A percentile compares a stretch with the other conserved stretches of the same genome.
phyloP scores from a whole-genome alignment of 2,888 invertebrate species.

The Zygaena filipendulae region DNA sequence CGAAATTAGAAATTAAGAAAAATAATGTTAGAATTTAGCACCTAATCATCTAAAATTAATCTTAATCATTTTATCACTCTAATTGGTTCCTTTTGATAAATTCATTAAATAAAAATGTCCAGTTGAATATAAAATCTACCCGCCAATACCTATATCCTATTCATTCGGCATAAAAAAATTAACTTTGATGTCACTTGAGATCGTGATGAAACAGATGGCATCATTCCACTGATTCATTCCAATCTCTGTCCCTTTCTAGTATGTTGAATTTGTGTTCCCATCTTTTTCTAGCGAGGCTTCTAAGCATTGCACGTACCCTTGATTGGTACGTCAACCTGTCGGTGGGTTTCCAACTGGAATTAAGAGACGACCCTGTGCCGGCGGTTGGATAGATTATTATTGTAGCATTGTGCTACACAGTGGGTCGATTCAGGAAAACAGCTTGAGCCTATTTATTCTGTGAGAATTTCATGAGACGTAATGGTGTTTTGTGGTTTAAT shows the following conservation, averaged over 20 bases:
- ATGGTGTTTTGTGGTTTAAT: conserved; percentile 34
- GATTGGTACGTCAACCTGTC: conserved; percentile 43
- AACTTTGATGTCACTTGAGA: conserved; percentile 22
- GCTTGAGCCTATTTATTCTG: conserved; percentile 15
- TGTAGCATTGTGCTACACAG: neutral
- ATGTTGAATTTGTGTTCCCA: conserved; percentile 17
- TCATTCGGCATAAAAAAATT: conserved; percentile 10
- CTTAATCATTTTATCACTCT: too few relatives aligned
- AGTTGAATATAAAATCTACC: too few relatives aligned
- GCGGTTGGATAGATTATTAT: neutral
- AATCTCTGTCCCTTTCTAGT: conserved; percentile 22
- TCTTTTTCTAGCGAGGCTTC: conserved; percentile 23
- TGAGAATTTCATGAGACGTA: conserved; percentile 26
- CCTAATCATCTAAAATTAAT: too few relatives aligned
- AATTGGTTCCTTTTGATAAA: too few relatives aligned
- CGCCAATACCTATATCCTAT: too few relatives aligned
- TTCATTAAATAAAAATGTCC: too few relatives aligned
- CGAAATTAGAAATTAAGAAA: too few relatives aligned
- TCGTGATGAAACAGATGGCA: conserved; percentile 26
- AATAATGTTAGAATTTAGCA: too few relatives aligned
- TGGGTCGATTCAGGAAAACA: conserved; percentile 13
- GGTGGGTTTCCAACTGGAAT: neutral
- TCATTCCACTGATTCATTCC: conserved; percentile 16
- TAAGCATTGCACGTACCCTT: conserved; percentile 29
- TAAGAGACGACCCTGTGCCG: neutral